Base-by-base conservation (phyloP, 2,888 invertebrate genomes). In the Dione juno region DNA sequence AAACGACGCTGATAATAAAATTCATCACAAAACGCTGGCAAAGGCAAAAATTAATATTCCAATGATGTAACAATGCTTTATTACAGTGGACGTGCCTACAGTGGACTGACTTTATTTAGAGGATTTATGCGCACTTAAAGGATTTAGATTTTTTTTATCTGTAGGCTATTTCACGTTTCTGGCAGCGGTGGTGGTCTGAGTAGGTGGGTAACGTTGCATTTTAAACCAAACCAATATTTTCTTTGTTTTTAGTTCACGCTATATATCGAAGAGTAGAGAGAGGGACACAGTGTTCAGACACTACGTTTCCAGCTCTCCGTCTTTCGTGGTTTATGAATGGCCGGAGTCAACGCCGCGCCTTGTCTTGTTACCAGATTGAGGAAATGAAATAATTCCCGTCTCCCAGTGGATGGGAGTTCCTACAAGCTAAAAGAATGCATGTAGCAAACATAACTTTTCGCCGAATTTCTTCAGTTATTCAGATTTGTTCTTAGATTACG, bases 21-120 rank as follows among this genome's bases (percentile, higher is more conserved):
- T 90, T 92, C 91, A 91, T 91, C 90, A 88, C 82, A 84, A 79
- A 86, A 87, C 84, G 86, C 86, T 88, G 87, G 87, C 87, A 85
- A 84, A 85, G 84, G 87, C 88, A 89, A 89, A 89, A 91, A 92
- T 92, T 92, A 92, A 92, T 92, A 92, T 92, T 92, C 92, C 85
- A 82, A 88, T 90, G 90, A 91, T 89, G 90, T 91, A 86, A 90
- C 88, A 83, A 86, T 84, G 84, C 86, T 84, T 80, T 85, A 82
- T 83, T 83, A 74, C 75, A 77, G 72, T 66, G 72, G 79, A 65
- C 48, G 61, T 70, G 57, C 71, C 70, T 41, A 40, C 48, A 45
- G 72, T 59, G 59, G 35, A 52, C 59, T 43, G 35, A 52, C 59
- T 43, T 52, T 52, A 52, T 67, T 52, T 41, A 28, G 45, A 48